A percentile compares a stretch with the other conserved stretches of the same genome.
These are phyloP conservation scores for Lobophora halterata DNA, from an alignment of 2,888 invertebrate genomes.

Conservation along the genomic window DNA sequence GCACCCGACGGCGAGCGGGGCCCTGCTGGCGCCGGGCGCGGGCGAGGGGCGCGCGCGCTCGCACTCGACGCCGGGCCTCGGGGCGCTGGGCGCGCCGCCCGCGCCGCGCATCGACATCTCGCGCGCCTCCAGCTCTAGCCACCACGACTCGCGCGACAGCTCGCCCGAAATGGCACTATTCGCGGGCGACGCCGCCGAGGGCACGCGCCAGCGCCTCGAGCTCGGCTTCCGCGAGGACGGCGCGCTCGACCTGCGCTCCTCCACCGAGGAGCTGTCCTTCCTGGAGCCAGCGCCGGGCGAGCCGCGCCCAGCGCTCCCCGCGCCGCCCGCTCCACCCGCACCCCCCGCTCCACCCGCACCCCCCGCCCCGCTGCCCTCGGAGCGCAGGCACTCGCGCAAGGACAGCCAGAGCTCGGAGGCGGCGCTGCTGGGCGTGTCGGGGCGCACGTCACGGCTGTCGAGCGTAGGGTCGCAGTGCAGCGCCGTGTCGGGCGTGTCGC, in stretches of 20 bases:
- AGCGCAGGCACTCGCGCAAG: conserved; percentile 82
- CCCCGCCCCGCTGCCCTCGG: conserved; percentile 67
- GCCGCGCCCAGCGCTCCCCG: conserved; percentile 46
- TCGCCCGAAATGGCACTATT: conserved; percentile 92
- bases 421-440: conserved; percentile 86
- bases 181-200: conserved; percentile 66
- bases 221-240: conserved; percentile 87
- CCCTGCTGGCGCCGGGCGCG: conserved; percentile 34
- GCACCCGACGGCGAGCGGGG: conserved; percentile 51
- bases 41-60: conserved; percentile 64
- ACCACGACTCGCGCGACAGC: conserved; percentile 92
- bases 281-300: conserved; percentile 80
- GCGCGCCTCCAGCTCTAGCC: conserved; percentile 92
- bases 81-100: conserved; percentile 81
- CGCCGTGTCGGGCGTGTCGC: conserved; percentile 69
- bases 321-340: conserved; percentile 42
- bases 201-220: conserved; percentile 55
- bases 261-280: conserved; percentile 93
- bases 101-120: conserved; percentile 95
- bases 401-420: conserved; percentile 90
- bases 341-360: conserved; percentile 33
- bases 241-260: conserved; percentile 90
- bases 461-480: conserved; percentile 92
- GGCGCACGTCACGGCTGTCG: conserved; percentile 86
- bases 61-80: conserved; percentile 60